These are phyloP conservation scores for Pseudomyrmex flavicornis DNA, from an alignment of 1,140 invertebrate species.

Conservation along the genomic window DNA sequence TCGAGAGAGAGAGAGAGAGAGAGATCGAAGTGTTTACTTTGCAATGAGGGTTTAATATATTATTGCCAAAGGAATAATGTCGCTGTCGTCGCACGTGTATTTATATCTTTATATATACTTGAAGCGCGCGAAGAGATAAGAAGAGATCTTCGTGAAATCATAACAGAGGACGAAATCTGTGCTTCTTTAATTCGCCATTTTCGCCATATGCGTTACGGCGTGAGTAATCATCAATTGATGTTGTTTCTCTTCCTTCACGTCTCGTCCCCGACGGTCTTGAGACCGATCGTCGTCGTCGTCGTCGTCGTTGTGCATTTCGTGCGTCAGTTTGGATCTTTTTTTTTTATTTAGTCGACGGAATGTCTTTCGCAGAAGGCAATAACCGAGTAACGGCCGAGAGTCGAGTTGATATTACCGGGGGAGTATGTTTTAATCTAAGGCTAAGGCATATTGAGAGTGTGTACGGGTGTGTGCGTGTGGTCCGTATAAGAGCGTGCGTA, in stretches of 20 bases:
- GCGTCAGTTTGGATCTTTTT: conserved; percentile 63
- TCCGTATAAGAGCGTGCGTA: conserved; percentile 46
- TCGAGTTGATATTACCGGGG: conserved; percentile 65
- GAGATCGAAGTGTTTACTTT: too few relatives aligned
- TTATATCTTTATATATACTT: too few relatives aligned
- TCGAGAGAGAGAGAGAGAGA: too few relatives aligned
- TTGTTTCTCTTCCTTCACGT: neutral
- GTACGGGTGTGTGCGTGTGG: neutral
- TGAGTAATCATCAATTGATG: conserved; percentile 50
- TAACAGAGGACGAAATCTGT: neutral
- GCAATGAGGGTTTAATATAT: too few relatives aligned
- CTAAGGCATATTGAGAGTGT: conserved; percentile 52
- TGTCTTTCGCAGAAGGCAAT: conserved; percentile 59
- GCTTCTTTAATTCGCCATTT: neutral
- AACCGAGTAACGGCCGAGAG: conserved; percentile 40
- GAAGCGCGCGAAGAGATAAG: too few relatives aligned
- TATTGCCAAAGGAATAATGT: neutral
- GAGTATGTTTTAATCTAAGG: conserved; percentile 72
- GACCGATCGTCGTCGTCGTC: neutral
- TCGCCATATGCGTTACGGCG: neutral
- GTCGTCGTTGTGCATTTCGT: neutral
- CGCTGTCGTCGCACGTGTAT: neutral
- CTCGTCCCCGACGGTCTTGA: too few relatives aligned
- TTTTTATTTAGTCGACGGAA: conserved; percentile 56
- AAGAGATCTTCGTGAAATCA: too few relatives aligned